These are phyloP conservation scores for Masticophis lateralis DNA, from an alignment of 2,797 vertebrate species.

Conservation along the genomic window DNA sequence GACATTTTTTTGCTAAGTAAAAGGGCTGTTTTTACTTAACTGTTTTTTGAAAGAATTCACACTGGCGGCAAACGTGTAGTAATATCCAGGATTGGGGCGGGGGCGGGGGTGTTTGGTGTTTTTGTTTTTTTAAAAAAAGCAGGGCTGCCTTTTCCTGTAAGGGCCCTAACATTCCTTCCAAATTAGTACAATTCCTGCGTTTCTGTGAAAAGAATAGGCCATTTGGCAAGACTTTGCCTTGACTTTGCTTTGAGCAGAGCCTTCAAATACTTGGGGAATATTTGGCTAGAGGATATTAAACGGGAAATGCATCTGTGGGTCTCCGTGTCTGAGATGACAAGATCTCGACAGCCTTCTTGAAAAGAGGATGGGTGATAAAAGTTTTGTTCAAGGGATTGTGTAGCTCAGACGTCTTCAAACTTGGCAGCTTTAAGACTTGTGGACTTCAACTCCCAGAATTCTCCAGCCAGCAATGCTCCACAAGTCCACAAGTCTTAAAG, in stretches of 20 bases:
- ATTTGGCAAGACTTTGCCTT: slow-evolving; percentile 26
- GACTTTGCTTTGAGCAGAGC: slow-evolving; percentile 30
- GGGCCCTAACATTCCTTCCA: slow-evolving; percentile 48
- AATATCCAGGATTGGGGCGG: neutral
- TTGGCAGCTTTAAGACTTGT: no score
- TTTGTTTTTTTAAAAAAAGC: neutral
- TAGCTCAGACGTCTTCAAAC: neutral
- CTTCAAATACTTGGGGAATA: slow-evolving; percentile 25
- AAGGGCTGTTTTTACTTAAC: slow-evolving; percentile 15
- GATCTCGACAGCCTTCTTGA: neutral
- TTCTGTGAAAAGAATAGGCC: slow-evolving; percentile 31
- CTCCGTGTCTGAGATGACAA: neutral
- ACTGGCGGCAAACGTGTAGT: slow-evolving; percentile 1
- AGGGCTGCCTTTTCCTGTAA: slow-evolving; percentile 17
- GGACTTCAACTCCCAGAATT: no score
- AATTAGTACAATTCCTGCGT: slow-evolving; percentile 38
- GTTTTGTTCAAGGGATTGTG: neutral
- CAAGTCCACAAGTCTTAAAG: no score
- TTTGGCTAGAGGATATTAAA: slow-evolving; percentile 32
- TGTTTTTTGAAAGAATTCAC: neutral
- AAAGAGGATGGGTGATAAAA: neutral
- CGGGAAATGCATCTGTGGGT: neutral
- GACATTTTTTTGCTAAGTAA: neutral
- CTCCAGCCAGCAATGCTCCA: no score
- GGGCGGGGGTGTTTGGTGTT: neutral